phyloP scores from a whole-genome alignment of 2,888 invertebrate species.

The Idaea straminata region DNA sequence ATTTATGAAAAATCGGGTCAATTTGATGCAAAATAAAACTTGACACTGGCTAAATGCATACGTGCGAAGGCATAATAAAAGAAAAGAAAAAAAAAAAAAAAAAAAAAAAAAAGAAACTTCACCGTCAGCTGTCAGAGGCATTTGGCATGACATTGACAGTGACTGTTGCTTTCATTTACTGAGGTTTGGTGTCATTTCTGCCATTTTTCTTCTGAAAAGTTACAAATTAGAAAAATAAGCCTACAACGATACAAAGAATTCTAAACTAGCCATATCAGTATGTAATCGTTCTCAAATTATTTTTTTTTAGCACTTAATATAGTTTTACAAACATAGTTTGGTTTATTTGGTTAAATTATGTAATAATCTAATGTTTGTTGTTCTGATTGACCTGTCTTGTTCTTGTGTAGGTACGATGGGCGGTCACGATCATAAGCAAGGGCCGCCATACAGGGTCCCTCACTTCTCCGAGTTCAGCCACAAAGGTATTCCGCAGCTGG shows the following conservation, averaged over 20 bases:
- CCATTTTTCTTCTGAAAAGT: too few relatives aligned
- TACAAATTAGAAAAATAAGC: neutral
- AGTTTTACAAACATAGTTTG: neutral
- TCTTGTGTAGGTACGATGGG: conserved; percentile 33
- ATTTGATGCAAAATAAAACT: too few relatives aligned
- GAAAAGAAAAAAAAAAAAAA: too few relatives aligned
- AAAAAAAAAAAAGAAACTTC: too few relatives aligned
- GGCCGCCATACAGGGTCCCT: conserved; percentile 83
- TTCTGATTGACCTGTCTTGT: conserved; percentile 37
- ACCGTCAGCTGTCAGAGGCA: too few relatives aligned
- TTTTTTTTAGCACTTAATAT: neutral
- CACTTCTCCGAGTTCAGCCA: conserved; percentile 86
- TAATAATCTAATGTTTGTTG: conserved; percentile 5
- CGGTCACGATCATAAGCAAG: conserved; percentile 62
- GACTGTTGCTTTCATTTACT: too few relatives aligned
- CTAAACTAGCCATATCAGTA: neutral
- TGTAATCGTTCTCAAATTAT: neutral
- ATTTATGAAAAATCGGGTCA: too few relatives aligned
- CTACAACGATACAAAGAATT: neutral
- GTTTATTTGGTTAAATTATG: neutral
- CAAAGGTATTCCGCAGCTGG: conserved; percentile 83
- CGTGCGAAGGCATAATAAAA: too few relatives aligned
- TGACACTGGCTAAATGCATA: too few relatives aligned
- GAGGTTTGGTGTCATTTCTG: too few relatives aligned
- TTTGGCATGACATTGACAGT: too few relatives aligned